phyloP scores from a whole-genome alignment of 1,140 invertebrate species.

The Lepidurus packardi region DNA sequence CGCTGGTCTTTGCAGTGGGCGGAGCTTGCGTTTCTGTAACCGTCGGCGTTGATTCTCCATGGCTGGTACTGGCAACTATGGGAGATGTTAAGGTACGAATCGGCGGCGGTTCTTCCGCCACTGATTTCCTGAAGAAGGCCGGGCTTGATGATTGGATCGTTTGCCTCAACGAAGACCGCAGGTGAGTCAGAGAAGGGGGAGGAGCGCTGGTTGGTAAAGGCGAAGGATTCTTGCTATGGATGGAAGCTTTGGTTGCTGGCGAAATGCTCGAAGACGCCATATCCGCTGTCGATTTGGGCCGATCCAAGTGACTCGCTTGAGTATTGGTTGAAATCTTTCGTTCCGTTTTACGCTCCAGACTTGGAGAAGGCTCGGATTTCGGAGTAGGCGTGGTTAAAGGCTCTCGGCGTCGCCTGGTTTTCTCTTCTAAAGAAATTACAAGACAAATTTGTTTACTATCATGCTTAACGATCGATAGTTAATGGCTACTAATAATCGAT shows the following conservation, averaged over 20 bases:
- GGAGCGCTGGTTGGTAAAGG: background rate
- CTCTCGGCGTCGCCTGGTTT: background rate
- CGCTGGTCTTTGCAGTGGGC: background rate
- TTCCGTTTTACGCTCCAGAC: background rate
- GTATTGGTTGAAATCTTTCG: background rate
- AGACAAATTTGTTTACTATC: background rate
- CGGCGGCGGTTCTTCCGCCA: constrained; percentile 39
- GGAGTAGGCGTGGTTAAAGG: background rate
- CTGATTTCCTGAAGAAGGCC: constrained; percentile 35
- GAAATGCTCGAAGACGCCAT: background rate
- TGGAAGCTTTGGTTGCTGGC: background rate
- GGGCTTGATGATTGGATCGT: constrained; percentile 13
- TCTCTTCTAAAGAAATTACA: background rate
- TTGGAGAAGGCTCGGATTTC: background rate
- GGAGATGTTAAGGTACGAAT: constrained; percentile 32
- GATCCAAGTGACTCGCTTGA: background rate
- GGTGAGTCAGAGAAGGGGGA: background rate
- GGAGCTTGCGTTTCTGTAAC: constrained; percentile 38
- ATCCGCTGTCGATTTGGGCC: constrained; percentile 16
- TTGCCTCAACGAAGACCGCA: background rate
- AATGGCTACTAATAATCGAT: no score
- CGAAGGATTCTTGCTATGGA: background rate
- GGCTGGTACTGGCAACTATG: constrained; percentile 42
- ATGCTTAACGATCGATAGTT: background rate
- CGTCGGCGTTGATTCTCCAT: constrained; percentile 44